phyloP scores from a whole-genome alignment of 1,140 invertebrate genomes.

The Gyrodactylus salaris region DNA sequence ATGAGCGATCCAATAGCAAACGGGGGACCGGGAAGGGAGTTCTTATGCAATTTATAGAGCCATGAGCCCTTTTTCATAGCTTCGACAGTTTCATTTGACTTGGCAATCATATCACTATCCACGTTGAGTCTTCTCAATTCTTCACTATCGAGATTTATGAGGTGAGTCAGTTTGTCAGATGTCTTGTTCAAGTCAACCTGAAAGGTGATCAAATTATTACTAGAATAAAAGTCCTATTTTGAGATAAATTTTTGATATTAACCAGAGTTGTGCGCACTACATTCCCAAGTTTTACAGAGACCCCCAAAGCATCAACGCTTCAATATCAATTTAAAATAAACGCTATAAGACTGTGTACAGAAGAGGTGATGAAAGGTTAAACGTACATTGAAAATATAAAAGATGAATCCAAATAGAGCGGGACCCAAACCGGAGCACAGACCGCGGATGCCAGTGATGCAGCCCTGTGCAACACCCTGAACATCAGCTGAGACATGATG shows the following conservation, averaged over 20 bases:
- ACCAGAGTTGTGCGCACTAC: not conserved
- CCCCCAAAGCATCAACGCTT: slow-evolving; percentile 14
- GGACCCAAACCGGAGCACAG: slow-evolving; percentile 66
- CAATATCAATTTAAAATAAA: too few species aligned
- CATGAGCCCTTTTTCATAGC: not conserved
- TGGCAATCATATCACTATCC: not conserved
- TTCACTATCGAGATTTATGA: not conserved
- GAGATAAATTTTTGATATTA: not conserved
- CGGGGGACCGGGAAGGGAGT: slow-evolving; percentile 81
- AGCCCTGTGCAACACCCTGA: slow-evolving; percentile 86
- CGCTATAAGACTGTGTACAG: too few species aligned
- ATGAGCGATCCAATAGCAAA: slow-evolving; percentile 87
- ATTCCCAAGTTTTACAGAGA: not conserved
- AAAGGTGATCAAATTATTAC: not conserved
- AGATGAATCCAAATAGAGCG: slow-evolving; percentile 80
- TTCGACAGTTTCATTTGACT: not conserved
- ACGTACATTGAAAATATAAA: slow-evolving; percentile 91
- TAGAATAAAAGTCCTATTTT: not conserved
- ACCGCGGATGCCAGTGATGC: slow-evolving; percentile 53
- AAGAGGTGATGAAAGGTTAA: slow-evolving; percentile 22
- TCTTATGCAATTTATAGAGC: slow-evolving; percentile 14
- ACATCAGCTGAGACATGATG: slow-evolving; percentile 76
- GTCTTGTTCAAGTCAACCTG: not conserved
- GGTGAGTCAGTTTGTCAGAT: too few species aligned
- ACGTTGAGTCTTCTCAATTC: not conserved